Evolutionary conservation across 1,140 invertebrate genomes (phyloP).

Genomic region (Drosophila persimilis): DNA sequence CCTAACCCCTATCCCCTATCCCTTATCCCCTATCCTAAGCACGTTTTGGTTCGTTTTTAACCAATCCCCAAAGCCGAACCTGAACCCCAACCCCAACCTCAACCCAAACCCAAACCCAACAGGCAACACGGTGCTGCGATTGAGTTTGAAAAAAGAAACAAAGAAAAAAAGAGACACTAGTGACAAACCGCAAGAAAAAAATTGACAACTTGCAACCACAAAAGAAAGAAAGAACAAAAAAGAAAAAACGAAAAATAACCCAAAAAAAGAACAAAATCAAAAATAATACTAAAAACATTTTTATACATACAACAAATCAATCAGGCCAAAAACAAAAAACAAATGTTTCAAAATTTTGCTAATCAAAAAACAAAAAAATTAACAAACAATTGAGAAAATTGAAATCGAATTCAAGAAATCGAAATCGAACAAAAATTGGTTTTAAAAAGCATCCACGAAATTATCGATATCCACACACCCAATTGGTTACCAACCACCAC

Average conservation of each 20-base stretch:
- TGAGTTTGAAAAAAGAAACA: slow-evolving; percentile 83
- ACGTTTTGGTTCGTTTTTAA: slow-evolving; percentile 51
- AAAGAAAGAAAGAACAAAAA: slow-evolving; percentile 45
- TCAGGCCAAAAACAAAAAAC: slow-evolving; percentile 81
- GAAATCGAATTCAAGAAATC: slow-evolving; percentile 5
- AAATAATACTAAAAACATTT: slow-evolving; percentile 65
- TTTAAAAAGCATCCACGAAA: slow-evolving; percentile 49
- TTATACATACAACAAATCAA: slow-evolving; percentile 82
- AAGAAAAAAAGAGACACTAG: slow-evolving; percentile 83
- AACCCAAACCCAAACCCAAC: slow-evolving; percentile 46
- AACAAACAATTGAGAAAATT: slow-evolving; percentile 22
- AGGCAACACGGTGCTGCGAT: slow-evolving; percentile 75
- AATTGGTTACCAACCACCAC: not conserved
- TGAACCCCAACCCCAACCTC: not conserved
- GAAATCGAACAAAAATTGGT: slow-evolving; percentile 47
- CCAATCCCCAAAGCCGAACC: slow-evolving; percentile 1
- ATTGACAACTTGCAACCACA: slow-evolving; percentile 48
- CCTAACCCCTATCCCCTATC: not conserved
- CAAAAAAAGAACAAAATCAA: slow-evolving; percentile 50
- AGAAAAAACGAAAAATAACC: slow-evolving; percentile 46
- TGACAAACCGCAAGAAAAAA: slow-evolving; percentile 74
- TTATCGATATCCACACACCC: slow-evolving; percentile 33
- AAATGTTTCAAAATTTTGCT: slow-evolving; percentile 82
- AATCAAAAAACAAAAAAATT: slow-evolving; percentile 39
- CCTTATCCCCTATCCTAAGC: not conserved